Conservation (phyloP, 53 echinoderm and acorn worm genomes). For the Luidia sarsii region DNA sequence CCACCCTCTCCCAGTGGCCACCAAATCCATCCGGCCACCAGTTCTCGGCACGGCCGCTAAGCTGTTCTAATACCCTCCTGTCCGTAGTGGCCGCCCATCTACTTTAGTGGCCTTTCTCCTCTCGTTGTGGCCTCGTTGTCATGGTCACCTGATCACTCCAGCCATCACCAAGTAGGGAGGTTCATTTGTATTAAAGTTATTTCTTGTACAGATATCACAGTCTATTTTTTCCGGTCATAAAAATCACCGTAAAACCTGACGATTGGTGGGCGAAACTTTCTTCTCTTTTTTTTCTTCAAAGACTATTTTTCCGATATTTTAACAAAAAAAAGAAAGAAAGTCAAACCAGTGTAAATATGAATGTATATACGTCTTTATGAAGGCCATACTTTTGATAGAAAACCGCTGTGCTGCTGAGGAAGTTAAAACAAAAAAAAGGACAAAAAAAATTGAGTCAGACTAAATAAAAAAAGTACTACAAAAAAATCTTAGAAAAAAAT, state of each 20-base stretch:
- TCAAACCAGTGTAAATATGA: slow-evolving; percentile 24
- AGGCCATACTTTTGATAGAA: slow-evolving; percentile 33
- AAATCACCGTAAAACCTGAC: too few relatives aligned
- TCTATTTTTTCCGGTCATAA: slow-evolving; percentile 34
- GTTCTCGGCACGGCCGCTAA: too few relatives aligned
- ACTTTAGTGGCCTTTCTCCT: too few relatives aligned
- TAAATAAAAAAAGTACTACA: slow-evolving; percentile 48
- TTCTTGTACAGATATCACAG: slow-evolving; percentile 35
- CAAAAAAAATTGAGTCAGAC: neutral
- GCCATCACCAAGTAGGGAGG: too few relatives aligned
- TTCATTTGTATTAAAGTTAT: too few relatives aligned
- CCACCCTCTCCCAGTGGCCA: too few relatives aligned
- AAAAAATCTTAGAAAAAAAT: neutral
- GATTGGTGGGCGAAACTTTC: neutral
- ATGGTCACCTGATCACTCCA: too few relatives aligned
- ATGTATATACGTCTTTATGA: slow-evolving; percentile 16
- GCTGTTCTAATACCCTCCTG: too few relatives aligned
- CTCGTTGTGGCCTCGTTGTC: too few relatives aligned
- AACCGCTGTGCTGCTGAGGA: slow-evolving; percentile 17
- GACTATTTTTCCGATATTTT: slow-evolving; percentile 17
- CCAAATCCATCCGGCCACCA: too few relatives aligned
- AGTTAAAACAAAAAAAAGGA: too few relatives aligned
- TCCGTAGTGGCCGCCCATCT: too few relatives aligned
- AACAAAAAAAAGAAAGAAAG: neutral
- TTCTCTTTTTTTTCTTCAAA: slow-evolving; percentile 5